A percentile compares a stretch with the other conserved stretches of the same genome.
phyloP scores from a whole-genome alignment of 2,888 invertebrate species.

The Ceriagrion tenellum region DNA sequence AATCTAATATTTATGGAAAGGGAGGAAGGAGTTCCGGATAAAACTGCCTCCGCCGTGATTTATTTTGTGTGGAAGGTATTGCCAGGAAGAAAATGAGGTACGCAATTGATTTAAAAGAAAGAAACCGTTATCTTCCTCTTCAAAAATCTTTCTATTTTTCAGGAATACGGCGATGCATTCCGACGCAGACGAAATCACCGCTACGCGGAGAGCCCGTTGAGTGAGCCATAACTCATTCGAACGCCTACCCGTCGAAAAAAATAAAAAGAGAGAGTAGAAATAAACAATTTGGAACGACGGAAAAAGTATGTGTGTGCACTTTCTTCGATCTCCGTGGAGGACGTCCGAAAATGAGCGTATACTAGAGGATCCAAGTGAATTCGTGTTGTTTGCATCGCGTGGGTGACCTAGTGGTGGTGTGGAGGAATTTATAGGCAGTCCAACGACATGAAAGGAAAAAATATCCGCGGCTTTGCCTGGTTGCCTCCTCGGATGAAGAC shows the following conservation, averaged over 20 bases:
- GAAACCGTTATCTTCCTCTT: neutral
- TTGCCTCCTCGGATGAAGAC: neutral
- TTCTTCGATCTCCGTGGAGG: neutral
- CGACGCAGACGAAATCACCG: neutral
- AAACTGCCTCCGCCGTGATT: no score
- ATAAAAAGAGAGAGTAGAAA: neutral
- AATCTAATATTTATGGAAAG: no score
- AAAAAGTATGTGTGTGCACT: neutral
- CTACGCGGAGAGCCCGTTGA: neutral
- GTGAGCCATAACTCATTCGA: neutral
- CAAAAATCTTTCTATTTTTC: neutral
- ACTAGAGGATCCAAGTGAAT: neutral
- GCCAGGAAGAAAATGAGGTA: no score
- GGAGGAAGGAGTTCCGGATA: no score
- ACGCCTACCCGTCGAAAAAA: neutral
- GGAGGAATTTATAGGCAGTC: constrained; percentile 11
- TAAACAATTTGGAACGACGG: neutral
- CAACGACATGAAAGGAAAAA: neutral
- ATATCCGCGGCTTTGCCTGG: neutral
- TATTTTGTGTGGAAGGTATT: no score
- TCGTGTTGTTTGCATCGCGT: neutral
- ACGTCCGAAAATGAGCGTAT: neutral
- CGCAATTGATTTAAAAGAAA: no score
- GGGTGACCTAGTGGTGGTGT: neutral
- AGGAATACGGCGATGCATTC: neutral